Base-by-base conservation (phyloP, 2,888 invertebrate species). In the Coelinius sp. region DNA sequence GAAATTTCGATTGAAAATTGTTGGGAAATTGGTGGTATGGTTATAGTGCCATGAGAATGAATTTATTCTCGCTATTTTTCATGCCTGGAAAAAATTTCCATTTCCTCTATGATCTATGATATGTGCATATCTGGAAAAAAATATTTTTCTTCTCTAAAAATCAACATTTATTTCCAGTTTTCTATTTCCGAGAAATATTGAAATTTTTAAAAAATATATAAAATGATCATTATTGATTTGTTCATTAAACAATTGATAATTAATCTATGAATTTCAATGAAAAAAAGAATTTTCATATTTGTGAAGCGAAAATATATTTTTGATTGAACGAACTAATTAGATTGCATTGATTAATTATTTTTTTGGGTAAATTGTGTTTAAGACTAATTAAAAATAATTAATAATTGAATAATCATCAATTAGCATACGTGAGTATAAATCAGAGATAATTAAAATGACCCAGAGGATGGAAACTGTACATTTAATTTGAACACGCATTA, bases 1-100 rank as follows among this genome's bases (percentile, higher is more conserved):
- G 27, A 53, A 53, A 25, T 24, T 53, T 25, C 10, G 53, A 53
- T 53, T 53, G 25, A 53, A 53, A 53, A 25, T 27, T 53, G 25
- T 24, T 27, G 53, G 53, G 27, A 53, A 25, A 53, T 27, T 25
- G 25, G 25, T 5, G 25, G 7, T 12, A 25, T 17, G 17, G 46
- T 46, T n/a, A n/a, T 46, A 46, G 14, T 46, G 46, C 20, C 17
- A 8, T 25, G 53, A 12, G 12, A 53, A 53, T 53, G 5, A 12
- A 53, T 25, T 53, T 10, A 4, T 14, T n/a, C 44, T 14, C 7
- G 53, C n/a, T 25, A 25, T 53, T 53, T 53, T 53, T 53, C 27
- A 53, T 53, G 53, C 53, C 27, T 53, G 14, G 17, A 27, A 25
- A n/a, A 53, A 53, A 25, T 53, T n/a, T 4, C 53, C 8, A n/a